Evolutionary conservation across 2,888 invertebrate genomes (phyloP).

Genomic region (Parnassius apollo): DNA sequence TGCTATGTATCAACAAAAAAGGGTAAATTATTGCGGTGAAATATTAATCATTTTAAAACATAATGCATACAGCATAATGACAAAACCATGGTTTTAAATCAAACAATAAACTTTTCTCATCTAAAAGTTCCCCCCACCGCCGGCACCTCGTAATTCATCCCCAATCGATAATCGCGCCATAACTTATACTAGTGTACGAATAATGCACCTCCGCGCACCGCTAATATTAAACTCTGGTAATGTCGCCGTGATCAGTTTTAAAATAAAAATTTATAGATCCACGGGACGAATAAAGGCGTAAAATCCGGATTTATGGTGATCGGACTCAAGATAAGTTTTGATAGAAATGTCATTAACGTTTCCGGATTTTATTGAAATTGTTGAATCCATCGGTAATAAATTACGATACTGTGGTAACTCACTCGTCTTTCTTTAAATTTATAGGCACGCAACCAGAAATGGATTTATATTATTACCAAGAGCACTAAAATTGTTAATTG

Average conservation of each 20-base stretch:
- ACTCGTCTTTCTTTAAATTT: background rate
- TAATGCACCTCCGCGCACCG: conserved; percentile 46
- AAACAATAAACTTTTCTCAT: conserved; percentile 41
- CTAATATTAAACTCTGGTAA: conserved; percentile 61
- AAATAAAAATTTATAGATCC: conserved; percentile 54
- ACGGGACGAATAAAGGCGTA: conserved; percentile 32
- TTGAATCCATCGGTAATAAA: conserved; percentile 2
- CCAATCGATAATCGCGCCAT: conserved; percentile 60
- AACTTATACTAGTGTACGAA: conserved; percentile 45
- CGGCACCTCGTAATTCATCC: conserved; percentile 51
- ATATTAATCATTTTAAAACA: background rate
- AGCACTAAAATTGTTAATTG: too few relatives aligned
- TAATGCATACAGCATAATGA: conserved; percentile 2
- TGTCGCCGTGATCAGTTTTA: conserved; percentile 58
- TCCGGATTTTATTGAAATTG: conserved; percentile 11
- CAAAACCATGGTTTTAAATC: conserved; percentile 12
- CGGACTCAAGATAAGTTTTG: conserved; percentile 8
- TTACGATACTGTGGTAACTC: too few relatives aligned
- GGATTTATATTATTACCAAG: too few relatives aligned
- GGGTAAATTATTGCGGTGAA: background rate
- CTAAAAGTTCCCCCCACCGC: conserved; percentile 34
- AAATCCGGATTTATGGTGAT: conserved; percentile 24
- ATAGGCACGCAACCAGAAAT: too few relatives aligned
- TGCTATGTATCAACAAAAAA: background rate
- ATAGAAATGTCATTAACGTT: conserved; percentile 14